A percentile compares a stretch with the other conserved stretches of the same genome.
These are phyloP conservation scores for Xyliphius kryptos DNA, from an alignment of 2,113 vertebrate genomes.

Conservation along the genomic window DNA sequence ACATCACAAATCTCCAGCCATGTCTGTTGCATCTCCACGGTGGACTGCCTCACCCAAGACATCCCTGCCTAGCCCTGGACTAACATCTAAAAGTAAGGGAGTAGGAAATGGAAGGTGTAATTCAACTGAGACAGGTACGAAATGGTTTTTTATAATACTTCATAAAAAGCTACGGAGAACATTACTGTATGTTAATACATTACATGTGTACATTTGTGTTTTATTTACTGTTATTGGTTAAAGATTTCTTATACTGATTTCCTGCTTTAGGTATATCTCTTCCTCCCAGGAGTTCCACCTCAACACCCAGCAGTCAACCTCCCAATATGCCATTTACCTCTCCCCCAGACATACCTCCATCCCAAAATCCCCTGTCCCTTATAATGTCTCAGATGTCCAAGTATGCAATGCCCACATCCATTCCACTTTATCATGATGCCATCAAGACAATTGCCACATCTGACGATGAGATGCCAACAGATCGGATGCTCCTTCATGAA, in stretches of 20 bases:
- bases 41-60: slow-evolving; percentile 89
- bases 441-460: slow-evolving; percentile 98
- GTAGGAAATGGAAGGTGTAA: slow-evolving; percentile 60
- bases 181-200: too few species aligned
- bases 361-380: slow-evolving; percentile 91
- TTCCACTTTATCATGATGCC: slow-evolving; percentile 95
- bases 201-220: too few species aligned
- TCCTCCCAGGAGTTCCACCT: slow-evolving; percentile 75
- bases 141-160: not conserved
- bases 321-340: slow-evolving; percentile 77
- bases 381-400: slow-evolving; percentile 99
- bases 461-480: slow-evolving; percentile 87
- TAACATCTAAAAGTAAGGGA: slow-evolving; percentile 63
- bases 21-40: slow-evolving; percentile 83
- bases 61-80: slow-evolving; percentile 82
- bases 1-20: slow-evolving; percentile 83
- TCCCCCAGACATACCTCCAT: slow-evolving; percentile 76
- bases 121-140: slow-evolving; percentile 61
- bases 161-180: too few species aligned
- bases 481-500: slow-evolving; percentile 84
- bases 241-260: too few species aligned
- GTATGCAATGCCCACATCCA: slow-evolving; percentile 95
- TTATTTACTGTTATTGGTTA: too few species aligned
- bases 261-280: slow-evolving; percentile 60
- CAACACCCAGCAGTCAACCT: slow-evolving; percentile 73